A percentile compares a stretch with the other conserved stretches of the same genome.
phyloP scores from a whole-genome alignment of 2,888 invertebrate species.

The Parnassius apollo region DNA sequence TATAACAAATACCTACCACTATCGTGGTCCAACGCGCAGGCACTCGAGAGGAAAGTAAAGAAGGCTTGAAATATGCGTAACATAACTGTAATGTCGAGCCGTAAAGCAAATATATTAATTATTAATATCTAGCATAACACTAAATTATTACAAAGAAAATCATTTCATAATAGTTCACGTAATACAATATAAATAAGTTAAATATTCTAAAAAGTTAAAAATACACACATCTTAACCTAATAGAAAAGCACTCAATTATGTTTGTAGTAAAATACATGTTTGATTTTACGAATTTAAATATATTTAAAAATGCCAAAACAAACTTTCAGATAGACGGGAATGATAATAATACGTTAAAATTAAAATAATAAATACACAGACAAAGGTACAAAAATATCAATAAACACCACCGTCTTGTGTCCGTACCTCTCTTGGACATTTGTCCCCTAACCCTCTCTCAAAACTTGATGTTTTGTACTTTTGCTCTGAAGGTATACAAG shows the following conservation, averaged over 20 bases:
- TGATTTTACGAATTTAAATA: constrained; percentile 36
- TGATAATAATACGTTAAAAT: constrained; percentile 63
- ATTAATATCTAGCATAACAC: constrained; percentile 76
- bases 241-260: constrained; percentile 74
- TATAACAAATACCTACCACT: constrained; percentile 39
- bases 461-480: constrained; percentile 66
- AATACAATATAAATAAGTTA: constrained; percentile 81
- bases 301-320: constrained; percentile 55
- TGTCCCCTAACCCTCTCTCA: constrained; percentile 24
- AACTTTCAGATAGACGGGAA: constrained; percentile 64
- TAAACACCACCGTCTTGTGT: constrained; percentile 51
- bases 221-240: constrained; percentile 80
- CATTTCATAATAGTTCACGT: constrained; percentile 75
- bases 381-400: constrained; percentile 76
- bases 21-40: constrained; percentile 60
- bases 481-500: constrained; percentile 66
- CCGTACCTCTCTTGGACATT: constrained; percentile 33
- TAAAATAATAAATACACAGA: constrained; percentile 69
- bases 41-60: constrained; percentile 72
- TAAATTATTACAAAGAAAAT: constrained; percentile 80
- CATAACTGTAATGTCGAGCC: constrained; percentile 70
- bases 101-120: constrained; percentile 80
- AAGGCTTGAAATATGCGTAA: constrained; percentile 67
- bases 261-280: constrained; percentile 54
- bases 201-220: constrained; percentile 81